Evolutionary conservation across 1,140 invertebrate species (phyloP).

Genomic region (Heterodera schachtii): DNA sequence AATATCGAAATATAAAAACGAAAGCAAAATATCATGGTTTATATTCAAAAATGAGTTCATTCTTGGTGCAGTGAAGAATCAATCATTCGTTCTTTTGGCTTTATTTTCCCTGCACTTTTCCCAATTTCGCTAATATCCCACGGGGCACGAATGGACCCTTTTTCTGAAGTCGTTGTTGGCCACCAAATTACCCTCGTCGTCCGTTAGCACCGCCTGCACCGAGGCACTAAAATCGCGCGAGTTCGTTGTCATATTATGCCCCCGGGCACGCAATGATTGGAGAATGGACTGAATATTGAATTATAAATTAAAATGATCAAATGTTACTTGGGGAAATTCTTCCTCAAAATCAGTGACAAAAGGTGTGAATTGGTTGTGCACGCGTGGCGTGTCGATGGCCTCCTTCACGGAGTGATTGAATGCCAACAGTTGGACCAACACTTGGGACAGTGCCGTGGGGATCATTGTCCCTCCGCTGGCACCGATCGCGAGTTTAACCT

Average conservation of each 20-base stretch:
- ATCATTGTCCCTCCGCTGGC: slow-evolving; percentile 88
- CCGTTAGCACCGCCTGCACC: slow-evolving; percentile 49
- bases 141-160: slow-evolving; percentile 51
- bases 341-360: slow-evolving; percentile 79
- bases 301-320: slow-evolving; percentile 3
- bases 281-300: slow-evolving; percentile 39
- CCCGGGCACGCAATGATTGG: slow-evolving; percentile 29
- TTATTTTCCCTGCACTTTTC: background rate
- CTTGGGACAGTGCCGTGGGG: slow-evolving; percentile 76
- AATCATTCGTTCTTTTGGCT: too few relatives aligned
- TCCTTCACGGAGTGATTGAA: slow-evolving; percentile 81
- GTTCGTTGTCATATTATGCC: slow-evolving; percentile 48
- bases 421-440: slow-evolving; percentile 79
- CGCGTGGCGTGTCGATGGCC: slow-evolving; percentile 80
- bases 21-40: too few relatives aligned
- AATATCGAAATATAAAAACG: too few relatives aligned
- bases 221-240: slow-evolving; percentile 35
- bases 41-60: too few relatives aligned
- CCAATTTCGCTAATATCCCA: slow-evolving; percentile 42
- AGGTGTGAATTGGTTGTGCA: slow-evolving; percentile 89
- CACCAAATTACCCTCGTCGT: slow-evolving; percentile 29
- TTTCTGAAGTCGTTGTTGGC: slow-evolving; percentile 47
- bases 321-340: slow-evolving; percentile 73
- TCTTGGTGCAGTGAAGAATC: too few relatives aligned
- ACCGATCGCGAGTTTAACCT: slow-evolving; percentile 75